phyloP scores from a whole-genome alignment of 2,888 invertebrate genomes.

The Pegoplata infirma region DNA sequence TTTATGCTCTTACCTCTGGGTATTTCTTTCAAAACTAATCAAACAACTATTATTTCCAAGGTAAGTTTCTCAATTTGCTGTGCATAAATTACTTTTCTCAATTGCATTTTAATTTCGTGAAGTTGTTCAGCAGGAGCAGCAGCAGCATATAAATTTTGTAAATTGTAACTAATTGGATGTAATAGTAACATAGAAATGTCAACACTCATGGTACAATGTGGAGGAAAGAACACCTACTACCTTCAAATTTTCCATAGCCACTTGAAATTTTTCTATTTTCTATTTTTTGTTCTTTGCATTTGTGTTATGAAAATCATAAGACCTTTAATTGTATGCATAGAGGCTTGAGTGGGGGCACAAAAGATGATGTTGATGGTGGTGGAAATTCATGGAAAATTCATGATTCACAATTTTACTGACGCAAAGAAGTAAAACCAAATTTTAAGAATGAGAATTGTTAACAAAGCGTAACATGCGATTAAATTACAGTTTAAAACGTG shows the following conservation, averaged over 20 bases:
- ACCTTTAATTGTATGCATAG: not conserved
- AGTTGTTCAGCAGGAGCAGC: too few species aligned
- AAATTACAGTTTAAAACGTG: conserved; percentile 75
- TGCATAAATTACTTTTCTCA: conserved; percentile 61
- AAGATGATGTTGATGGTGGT: not conserved
- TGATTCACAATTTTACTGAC: conserved; percentile 29
- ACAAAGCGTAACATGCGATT: conserved; percentile 76
- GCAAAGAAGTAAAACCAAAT: not conserved
- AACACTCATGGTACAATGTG: conserved; percentile 12
- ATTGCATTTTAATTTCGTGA: conserved; percentile 57
- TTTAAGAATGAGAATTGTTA: conserved; percentile 63
- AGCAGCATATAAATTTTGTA: conserved; percentile 57
- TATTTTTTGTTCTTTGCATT: not conserved
- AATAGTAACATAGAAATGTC: conserved; percentile 53
- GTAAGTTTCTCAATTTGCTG: conserved; percentile 53
- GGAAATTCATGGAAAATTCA: conserved; percentile 49
- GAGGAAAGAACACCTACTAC: not conserved
- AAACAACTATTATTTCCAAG: conserved; percentile 46
- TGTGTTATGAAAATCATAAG: not conserved
- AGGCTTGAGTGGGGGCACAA: not conserved
- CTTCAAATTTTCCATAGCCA: too few species aligned
- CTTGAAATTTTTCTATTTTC: too few species aligned
- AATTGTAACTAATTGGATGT: conserved; percentile 62
- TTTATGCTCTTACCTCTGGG: not conserved
- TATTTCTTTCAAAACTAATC: conserved; percentile 43